phyloP scores from a whole-genome alignment of 2,113 vertebrate species.

The Neoarius graeffei region DNA sequence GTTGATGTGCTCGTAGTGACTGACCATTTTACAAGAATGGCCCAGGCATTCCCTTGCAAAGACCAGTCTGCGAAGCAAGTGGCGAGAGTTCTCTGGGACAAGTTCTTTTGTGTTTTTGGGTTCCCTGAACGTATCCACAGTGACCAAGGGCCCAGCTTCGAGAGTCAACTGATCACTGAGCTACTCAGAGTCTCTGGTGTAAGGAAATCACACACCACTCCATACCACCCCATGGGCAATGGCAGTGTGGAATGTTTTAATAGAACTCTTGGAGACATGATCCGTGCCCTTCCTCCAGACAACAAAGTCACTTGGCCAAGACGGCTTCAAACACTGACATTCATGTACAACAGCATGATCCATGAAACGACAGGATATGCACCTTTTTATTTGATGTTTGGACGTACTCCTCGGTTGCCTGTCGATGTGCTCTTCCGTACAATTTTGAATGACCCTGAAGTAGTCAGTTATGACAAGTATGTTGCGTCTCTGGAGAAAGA shows the following conservation, averaged over 20 bases:
- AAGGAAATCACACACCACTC: background rate
- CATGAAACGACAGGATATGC: too few relatives aligned
- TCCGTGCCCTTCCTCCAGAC: too few relatives aligned
- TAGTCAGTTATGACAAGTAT: too few relatives aligned
- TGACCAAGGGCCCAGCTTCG: background rate
- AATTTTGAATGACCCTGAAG: too few relatives aligned
- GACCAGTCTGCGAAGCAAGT: conserved; percentile 6
- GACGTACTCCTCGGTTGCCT: too few relatives aligned
- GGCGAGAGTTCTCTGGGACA: background rate
- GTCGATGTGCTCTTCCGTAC: too few relatives aligned
- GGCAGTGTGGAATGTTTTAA: background rate
- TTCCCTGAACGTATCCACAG: background rate
- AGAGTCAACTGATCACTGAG: background rate
- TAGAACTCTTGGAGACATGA: conserved; percentile 7
- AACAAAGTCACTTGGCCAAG: too few relatives aligned
- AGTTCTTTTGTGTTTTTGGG: background rate
- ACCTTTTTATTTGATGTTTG: too few relatives aligned
- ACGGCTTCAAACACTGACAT: too few relatives aligned
- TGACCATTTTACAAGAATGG: background rate
- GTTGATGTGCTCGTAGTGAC: conserved; percentile 9
- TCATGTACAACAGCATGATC: too few relatives aligned
- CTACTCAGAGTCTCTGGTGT: background rate
- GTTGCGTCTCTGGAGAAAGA: too few relatives aligned
- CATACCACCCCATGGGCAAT: background rate
- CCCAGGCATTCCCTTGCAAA: too few relatives aligned